Conservation (phyloP, 2,113 vertebrate genomes). For the Urocolius indicus region DNA sequence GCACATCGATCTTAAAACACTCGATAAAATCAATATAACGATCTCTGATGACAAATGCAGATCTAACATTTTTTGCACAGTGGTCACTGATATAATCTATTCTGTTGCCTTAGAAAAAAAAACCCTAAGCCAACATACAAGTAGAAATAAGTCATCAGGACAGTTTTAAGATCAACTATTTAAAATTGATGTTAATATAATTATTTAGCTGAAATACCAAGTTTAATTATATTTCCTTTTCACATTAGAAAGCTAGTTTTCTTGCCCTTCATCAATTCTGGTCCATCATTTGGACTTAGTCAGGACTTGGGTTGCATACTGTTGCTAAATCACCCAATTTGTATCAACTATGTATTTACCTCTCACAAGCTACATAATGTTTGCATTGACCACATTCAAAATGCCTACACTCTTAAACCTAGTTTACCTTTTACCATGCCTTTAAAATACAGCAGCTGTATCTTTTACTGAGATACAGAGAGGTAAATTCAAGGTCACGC, state of each 20-base stretch:
- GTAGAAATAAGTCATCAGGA: background rate
- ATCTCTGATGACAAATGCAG: background rate
- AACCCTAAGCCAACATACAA: background rate
- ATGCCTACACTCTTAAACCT: background rate
- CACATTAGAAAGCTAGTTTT: background rate
- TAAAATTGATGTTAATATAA: background rate
- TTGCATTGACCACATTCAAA: background rate
- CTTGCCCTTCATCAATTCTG: background rate
- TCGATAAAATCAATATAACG: slow-evolving; percentile 34
- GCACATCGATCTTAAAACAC: background rate
- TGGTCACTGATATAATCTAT: slow-evolving; percentile 1
- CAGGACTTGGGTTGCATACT: background rate
- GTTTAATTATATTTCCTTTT: background rate
- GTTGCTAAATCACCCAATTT: background rate
- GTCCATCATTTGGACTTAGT: background rate
- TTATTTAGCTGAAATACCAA: background rate
- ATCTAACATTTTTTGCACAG: background rate
- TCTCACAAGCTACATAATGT: background rate
- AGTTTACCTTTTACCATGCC: background rate
- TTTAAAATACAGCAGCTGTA: background rate
- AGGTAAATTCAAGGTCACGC: background rate
- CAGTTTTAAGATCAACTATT: background rate
- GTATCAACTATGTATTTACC: background rate
- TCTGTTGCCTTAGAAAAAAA: background rate
- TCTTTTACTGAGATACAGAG: background rate